Conservation (phyloP, 2,797 vertebrate species). For the Takifugu rubripes region DNA sequence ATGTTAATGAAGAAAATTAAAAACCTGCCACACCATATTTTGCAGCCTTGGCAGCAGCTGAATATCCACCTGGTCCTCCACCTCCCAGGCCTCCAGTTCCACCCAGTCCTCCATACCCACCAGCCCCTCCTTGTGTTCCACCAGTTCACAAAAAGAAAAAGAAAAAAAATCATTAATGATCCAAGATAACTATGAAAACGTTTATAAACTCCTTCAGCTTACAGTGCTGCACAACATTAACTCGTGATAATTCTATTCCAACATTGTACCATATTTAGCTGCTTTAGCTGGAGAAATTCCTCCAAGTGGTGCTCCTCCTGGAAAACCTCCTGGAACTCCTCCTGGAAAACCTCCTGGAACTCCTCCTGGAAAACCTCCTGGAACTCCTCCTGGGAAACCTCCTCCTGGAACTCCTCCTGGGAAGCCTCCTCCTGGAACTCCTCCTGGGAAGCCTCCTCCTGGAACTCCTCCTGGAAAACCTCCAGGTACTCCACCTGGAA, state of each 20-base stretch:
- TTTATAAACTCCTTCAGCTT: neutral
- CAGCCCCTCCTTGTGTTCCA: too few relatives aligned
- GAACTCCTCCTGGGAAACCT: constrained; percentile 15
- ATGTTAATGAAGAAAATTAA: too few relatives aligned
- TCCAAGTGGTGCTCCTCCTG: constrained; percentile 22
- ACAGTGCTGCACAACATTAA: neutral
- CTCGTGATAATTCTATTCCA: neutral
- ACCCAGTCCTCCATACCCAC: too few relatives aligned
- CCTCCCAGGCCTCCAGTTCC: too few relatives aligned
- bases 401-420: constrained; percentile 20
- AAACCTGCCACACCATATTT: too few relatives aligned
- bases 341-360: constrained; percentile 27
- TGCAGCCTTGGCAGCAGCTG: too few relatives aligned
- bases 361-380: constrained; percentile 23
- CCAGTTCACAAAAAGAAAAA: neutral
- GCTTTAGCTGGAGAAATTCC: constrained; percentile 61
- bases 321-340: neutral
- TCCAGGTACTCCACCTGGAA: constrained; percentile 23
- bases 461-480: constrained; percentile 26
- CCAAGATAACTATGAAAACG: neutral
- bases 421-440: constrained; percentile 17
- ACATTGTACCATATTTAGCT: constrained; percentile 67
- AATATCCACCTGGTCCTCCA: too few relatives aligned
- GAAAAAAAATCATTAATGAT: constrained; percentile 1
- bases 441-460: constrained; percentile 26